Evolutionary conservation across 1,140 invertebrate genomes (phyloP).

Genomic region (Aphis gossypii): DNA sequence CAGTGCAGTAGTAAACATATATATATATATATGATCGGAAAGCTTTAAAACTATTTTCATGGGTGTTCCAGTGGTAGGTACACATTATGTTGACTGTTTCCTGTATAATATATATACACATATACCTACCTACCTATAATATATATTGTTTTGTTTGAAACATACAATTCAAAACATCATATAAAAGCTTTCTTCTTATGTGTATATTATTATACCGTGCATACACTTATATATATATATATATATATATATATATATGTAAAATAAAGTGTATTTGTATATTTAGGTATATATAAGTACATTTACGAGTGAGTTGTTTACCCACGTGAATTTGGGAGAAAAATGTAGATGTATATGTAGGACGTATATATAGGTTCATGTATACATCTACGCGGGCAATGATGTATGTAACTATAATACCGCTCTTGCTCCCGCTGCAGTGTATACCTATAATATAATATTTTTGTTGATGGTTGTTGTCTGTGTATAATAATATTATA

Average conservation of each 20-base stretch:
- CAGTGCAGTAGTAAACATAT: neutral
- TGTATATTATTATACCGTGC: neutral
- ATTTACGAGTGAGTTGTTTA: neutral
- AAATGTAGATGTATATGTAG: neutral
- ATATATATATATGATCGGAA: neutral
- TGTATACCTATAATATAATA: neutral
- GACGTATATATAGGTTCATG: neutral
- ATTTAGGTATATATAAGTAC: neutral
- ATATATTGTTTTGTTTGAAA: neutral
- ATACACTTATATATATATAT: neutral
- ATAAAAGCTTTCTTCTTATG: neutral
- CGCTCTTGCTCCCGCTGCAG: neutral
- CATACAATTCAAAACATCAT: neutral
- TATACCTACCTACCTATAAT: neutral
- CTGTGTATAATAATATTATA: neutral
- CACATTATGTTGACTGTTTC: neutral
- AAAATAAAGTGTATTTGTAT: neutral
- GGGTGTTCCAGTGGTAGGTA: neutral
- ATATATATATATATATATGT: constrained; percentile 27
- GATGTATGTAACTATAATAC: neutral
- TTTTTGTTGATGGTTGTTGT: neutral
- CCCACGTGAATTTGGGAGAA: constrained; percentile 6
- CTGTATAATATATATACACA: neutral
- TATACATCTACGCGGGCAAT: neutral
- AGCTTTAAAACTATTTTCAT: neutral